Percentiles rank a stretch among this genome's conserved stretches.
These are phyloP conservation scores for Sminthurides bifidus DNA, from an alignment of 1,140 invertebrate species.

Conservation along the genomic window DNA sequence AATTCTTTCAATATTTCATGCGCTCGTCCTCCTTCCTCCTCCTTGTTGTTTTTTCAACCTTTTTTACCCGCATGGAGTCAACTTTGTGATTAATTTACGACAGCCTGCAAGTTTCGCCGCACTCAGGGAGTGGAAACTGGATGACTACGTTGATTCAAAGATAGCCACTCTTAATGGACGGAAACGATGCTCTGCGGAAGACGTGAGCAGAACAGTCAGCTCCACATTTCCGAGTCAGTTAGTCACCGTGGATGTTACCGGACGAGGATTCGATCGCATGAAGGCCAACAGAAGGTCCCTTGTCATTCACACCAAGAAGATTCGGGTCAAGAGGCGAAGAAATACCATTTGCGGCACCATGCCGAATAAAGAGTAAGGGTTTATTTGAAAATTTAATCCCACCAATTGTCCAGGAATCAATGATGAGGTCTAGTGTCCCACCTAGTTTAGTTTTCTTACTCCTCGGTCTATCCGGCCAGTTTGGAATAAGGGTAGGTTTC, in stretches of 20 bases:
- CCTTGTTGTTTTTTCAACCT: background rate
- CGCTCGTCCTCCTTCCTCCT: background rate
- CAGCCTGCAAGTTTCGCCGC: conserved; percentile 31
- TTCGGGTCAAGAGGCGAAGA: conserved; percentile 49
- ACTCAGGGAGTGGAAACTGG: conserved; percentile 30
- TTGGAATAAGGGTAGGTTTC: too few relatives aligned
- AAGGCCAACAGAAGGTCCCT: conserved; percentile 66
- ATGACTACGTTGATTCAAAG: conserved; percentile 30
- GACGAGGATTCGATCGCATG: conserved; percentile 73
- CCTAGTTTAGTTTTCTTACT: too few relatives aligned
- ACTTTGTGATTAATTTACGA: conserved; percentile 4
- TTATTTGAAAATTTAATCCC: background rate
- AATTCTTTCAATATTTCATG: background rate
- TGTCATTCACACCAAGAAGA: conserved; percentile 32
- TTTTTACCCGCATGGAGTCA: background rate
- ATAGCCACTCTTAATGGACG: conserved; percentile 10
- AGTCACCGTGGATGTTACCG: conserved; percentile 74
- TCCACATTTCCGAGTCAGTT: conserved; percentile 67
- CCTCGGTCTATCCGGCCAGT: too few relatives aligned
- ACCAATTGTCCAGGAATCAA: background rate
- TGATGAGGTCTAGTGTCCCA: too few relatives aligned
- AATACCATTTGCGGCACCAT: conserved; percentile 68
- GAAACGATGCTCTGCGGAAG: conserved; percentile 34
- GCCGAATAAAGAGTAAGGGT: conserved; percentile 32
- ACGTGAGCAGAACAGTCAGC: conserved; percentile 35